A percentile compares a stretch with the other conserved stretches of the same genome.
These are phyloP conservation scores for Pherbina coryleti DNA, from an alignment of 2,888 invertebrate species.

Conservation along the genomic window DNA sequence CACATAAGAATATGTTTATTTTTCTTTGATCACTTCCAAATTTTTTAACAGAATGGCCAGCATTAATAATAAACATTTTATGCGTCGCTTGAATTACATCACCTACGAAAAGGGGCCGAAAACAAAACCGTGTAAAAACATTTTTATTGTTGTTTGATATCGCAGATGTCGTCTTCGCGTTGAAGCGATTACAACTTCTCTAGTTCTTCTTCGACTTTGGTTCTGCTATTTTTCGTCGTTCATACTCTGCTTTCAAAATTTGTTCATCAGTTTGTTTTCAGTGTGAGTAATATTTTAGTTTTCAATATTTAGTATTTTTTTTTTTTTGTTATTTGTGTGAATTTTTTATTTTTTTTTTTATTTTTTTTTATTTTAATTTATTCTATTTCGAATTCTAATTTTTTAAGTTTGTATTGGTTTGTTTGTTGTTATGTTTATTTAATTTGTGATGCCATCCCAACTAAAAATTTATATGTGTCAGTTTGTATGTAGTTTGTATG, in stretches of 20 bases:
- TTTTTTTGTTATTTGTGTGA: not conserved
- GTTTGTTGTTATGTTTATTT: constrained; percentile 16
- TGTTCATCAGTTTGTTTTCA: too few relatives aligned
- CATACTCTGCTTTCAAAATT: too few relatives aligned
- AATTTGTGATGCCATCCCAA: constrained; percentile 14
- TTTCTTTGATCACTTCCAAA: too few relatives aligned
- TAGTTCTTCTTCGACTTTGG: not conserved
- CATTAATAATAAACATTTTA: not conserved
- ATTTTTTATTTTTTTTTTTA: not conserved
- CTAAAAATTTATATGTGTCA: not conserved
- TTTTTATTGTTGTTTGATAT: not conserved
- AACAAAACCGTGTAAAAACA: not conserved
- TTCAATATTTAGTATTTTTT: too few relatives aligned
- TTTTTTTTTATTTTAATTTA: not conserved
- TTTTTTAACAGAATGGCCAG: too few relatives aligned
- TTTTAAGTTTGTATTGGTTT: not conserved
- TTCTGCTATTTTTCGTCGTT: not conserved
- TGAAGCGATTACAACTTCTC: not conserved
- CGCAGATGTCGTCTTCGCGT: not conserved
- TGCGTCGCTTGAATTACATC: not conserved
- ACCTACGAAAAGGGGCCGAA: not conserved
- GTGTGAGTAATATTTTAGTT: too few relatives aligned
- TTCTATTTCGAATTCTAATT: not conserved
- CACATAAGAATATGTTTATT: too few relatives aligned
- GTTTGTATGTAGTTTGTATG: too few relatives aligned